Evolutionary conservation across 2,888 invertebrate species (phyloP).

Genomic region (Pherbina coryleti): DNA sequence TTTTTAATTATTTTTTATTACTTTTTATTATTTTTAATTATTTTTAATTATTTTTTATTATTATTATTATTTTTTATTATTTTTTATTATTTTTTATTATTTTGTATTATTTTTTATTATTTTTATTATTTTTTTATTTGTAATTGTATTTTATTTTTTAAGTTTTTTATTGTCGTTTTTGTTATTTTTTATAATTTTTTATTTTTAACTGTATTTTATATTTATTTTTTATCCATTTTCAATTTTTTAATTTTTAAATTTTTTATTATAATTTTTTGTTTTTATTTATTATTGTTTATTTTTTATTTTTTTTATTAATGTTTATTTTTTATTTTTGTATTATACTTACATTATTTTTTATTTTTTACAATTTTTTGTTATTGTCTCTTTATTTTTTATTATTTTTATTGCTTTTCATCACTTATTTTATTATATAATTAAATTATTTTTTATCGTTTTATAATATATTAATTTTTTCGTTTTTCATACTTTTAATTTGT

Average conservation of each 20-base stretch:
- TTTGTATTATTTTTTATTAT: no score
- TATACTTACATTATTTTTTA: neutral
- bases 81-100: no score
- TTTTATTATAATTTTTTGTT: neutral
- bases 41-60: no score
- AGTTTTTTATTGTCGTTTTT: neutral
- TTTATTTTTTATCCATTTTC: neutral
- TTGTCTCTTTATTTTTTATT: neutral
- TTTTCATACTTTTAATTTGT: no score
- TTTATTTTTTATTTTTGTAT: neutral
- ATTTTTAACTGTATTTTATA: neutral
- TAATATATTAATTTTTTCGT: no score
- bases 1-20: no score
- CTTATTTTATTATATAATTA: neutral
- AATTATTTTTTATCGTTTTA: neutral
- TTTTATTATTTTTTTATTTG: no score
- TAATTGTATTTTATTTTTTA: no score
- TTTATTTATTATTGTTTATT: neutral
- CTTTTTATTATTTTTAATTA: no score
- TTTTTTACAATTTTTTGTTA: neutral
- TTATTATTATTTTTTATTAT: no score
- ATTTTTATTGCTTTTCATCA: neutral
- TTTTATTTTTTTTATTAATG: neutral
- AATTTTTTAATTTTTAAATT: neutral
- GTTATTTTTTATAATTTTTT: neutral